Conservation (phyloP, 2,113 vertebrate species). For the Petromus typicus region DNA sequence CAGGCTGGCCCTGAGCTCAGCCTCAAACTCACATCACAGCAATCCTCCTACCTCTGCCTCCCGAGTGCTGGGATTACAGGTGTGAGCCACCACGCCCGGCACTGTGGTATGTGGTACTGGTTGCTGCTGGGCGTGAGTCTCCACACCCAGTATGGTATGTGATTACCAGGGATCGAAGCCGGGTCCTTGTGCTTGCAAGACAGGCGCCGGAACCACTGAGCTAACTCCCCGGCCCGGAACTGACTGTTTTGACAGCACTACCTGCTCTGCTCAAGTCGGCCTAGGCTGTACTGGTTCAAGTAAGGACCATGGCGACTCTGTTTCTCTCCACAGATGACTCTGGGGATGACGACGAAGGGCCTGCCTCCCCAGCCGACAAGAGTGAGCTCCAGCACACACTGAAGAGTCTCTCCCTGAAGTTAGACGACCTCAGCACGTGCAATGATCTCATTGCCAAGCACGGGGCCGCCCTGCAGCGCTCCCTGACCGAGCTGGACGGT, state of each 20-base stretch:
- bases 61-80: no score
- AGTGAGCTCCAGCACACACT: slow-evolving; percentile 94
- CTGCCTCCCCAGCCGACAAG: slow-evolving; percentile 93
- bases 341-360: slow-evolving; percentile 96
- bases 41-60: no score
- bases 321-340: slow-evolving; percentile 93
- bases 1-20: no score
- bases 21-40: no score
- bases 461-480: slow-evolving; percentile 96
- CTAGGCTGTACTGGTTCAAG: neutral
- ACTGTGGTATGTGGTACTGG: no score
- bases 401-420: slow-evolving; percentile 94
- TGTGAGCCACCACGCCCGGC: no score
- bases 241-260: neutral
- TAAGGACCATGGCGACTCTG: slow-evolving; percentile 70
- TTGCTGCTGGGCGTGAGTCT: no score
- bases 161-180: no score
- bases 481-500: slow-evolving; percentile 95
- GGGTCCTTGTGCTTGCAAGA: no score
- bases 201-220: no score
- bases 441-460: slow-evolving; percentile 98
- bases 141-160: no score
- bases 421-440: slow-evolving; percentile 97
- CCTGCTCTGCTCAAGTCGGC: neutral
- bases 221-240: neutral